Evolutionary conservation across 2,113 vertebrate species (phyloP), one percentile per base, ranked within the genome.

Genomic region (Apodemus speciosus): DNA sequence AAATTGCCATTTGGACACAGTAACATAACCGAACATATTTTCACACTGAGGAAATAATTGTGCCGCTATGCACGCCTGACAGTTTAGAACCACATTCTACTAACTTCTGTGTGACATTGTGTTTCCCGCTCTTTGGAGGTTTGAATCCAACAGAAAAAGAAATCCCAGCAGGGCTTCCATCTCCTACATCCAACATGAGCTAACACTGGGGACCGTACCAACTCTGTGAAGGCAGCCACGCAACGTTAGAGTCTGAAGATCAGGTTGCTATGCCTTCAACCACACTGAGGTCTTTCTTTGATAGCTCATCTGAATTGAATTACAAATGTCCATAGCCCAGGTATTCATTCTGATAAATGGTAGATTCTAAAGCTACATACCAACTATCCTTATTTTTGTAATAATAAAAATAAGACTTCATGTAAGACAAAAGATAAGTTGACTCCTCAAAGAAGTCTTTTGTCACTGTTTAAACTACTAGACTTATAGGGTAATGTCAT

Each of bases 301-400:
- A 91, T 11, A 90, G n/a, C 25, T 77, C 30, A 83, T 18, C 46
- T 81, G 40, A 96, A 21, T 25, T 68, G 38, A 95, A 87, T 56
- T 43, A 58, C 75, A 75, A 75, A 72, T 38, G 21, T 72, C 53
- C 25, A 9, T 27, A 15, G 71, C n/a, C 43, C n/a, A 69, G 40
- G 40, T 77, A 49, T 23, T 73, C 18, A 69, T 87, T 90, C 69
- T 79, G 85, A 79, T 51, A 91, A 95, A 90, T 84, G n/a, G 69
- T 79, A 72, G 53, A 53, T 46, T 84, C 80, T 84, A 90, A 89
- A 58, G 30, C 23, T 35, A 75, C 76, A 75, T 53, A 68, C 20
- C 43, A 83, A 16, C 35, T 87, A 60, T 35, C 3, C 1, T 85
- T 30, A 85, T 35, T 72, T 8, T 51, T 30, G 43, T 30, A 13